These are phyloP conservation scores for Plagiodera versicolora DNA, from an alignment of 2,888 invertebrate genomes.

Conservation along the genomic window DNA sequence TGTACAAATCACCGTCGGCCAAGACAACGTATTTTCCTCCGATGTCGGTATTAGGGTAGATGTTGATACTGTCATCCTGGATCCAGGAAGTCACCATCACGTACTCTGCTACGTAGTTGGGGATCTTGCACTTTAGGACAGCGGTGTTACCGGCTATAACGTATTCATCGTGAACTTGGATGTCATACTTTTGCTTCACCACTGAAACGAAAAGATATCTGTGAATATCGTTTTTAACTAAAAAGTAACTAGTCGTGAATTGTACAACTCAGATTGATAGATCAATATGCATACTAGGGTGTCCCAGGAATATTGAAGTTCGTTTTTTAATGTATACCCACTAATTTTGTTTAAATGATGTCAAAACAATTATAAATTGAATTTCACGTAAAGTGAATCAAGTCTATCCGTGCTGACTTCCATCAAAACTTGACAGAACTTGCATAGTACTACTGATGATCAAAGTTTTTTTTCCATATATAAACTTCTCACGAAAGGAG, in stretches of 20 bases:
- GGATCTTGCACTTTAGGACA: conserved; percentile 86
- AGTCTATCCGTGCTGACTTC: not conserved
- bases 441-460: no score
- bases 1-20: conserved; percentile 81
- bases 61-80: conserved; percentile 77
- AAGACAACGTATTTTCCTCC: conserved; percentile 76
- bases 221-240: no score
- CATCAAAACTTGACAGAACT: no score
- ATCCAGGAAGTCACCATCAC: conserved; percentile 90
- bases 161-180: conserved; percentile 89
- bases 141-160: conserved; percentile 90
- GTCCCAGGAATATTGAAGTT: no score
- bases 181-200: conserved; percentile 82
- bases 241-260: no score
- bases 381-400: not conserved
- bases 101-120: conserved; percentile 84
- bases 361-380: no score
- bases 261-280: no score
- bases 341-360: no score
- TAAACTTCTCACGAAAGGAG: no score
- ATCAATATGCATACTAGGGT: no score
- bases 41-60: conserved; percentile 75
- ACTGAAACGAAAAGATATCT: conserved; percentile 61
- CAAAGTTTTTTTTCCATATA: no score
- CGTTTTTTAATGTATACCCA: no score